Evolutionary conservation across 2,113 vertebrate species (phyloP).

Genomic region (Tychaedon coryphoeus): DNA sequence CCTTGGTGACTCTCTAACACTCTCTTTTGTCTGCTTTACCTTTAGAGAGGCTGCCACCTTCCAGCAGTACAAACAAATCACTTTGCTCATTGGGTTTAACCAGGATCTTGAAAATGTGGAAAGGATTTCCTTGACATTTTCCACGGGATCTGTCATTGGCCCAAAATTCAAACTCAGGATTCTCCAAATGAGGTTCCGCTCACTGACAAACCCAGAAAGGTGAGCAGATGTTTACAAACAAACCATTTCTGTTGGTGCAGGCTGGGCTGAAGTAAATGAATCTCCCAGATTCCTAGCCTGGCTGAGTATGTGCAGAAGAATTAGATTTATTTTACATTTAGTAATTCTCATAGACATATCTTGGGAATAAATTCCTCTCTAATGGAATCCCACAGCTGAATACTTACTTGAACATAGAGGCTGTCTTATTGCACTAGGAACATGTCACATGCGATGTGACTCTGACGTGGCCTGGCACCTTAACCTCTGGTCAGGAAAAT

Average conservation of each 20-base stretch:
- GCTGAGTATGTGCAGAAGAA: background rate
- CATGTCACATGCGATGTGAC: background rate
- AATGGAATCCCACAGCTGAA: background rate
- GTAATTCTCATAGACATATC: background rate
- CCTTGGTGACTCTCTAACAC: background rate
- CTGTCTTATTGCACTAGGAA: background rate
- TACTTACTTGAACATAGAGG: background rate
- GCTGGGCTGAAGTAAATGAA: background rate
- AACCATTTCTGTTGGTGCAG: background rate
- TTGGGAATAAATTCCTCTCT: background rate
- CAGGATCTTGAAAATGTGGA: conserved; percentile 80
- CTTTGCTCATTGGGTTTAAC: conserved; percentile 86
- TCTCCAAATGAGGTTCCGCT: conserved; percentile 79
- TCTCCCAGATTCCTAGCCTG: background rate
- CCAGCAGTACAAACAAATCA: conserved; percentile 84
- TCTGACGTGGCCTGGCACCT: background rate
- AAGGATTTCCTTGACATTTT: conserved; percentile 84
- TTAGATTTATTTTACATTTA: background rate
- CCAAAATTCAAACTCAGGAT: conserved; percentile 88
- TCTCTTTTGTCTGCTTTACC: background rate
- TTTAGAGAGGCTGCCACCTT: conserved; percentile 82
- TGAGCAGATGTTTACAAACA: conserved; percentile 41
- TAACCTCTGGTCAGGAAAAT: background rate
- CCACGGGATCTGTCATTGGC: conserved; percentile 81
- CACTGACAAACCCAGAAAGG: conserved; percentile 81